A percentile compares a stretch with the other conserved stretches of the same genome.
These are phyloP conservation scores for Chrysogorgia sp. DNA, from an alignment of 92 coral and sea anemone species.

Conservation along the genomic window DNA sequence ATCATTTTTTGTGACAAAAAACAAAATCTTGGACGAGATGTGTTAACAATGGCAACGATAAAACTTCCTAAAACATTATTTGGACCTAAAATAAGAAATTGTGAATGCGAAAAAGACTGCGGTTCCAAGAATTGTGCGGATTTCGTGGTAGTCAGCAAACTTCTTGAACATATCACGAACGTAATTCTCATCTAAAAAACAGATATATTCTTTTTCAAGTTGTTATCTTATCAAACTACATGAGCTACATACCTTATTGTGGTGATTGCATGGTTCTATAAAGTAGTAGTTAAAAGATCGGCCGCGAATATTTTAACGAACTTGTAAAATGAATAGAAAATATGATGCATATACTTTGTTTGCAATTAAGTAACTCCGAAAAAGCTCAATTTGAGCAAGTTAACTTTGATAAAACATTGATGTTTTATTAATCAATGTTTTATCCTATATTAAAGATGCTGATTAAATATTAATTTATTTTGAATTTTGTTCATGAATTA, in stretches of 20 bases:
- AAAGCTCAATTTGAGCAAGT: too few relatives aligned
- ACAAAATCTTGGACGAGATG: not conserved
- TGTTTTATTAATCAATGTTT: too few relatives aligned
- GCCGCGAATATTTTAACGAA: too few relatives aligned
- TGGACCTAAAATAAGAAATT: slow-evolving; percentile 22
- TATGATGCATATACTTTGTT: too few relatives aligned
- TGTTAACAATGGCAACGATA: not conserved
- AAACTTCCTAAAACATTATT: not conserved
- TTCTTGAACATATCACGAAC: slow-evolving; percentile 34
- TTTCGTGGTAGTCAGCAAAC: slow-evolving; percentile 37
- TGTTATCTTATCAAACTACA: too few relatives aligned
- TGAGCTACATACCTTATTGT: not conserved
- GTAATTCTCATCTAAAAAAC: slow-evolving; percentile 13
- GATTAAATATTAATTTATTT: too few relatives aligned
- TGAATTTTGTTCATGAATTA: too few relatives aligned
- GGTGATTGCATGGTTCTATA: not conserved
- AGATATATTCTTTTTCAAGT: not conserved
- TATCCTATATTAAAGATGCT: too few relatives aligned
- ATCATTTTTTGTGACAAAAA: not conserved
- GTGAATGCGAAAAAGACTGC: slow-evolving; percentile 37
- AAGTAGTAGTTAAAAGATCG: not conserved
- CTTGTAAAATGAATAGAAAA: too few relatives aligned
- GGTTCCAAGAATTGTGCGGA: slow-evolving; percentile 28
- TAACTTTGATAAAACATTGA: too few relatives aligned
- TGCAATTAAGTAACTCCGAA: too few relatives aligned